These are phyloP conservation scores for Ariopsis seemanni DNA, from an alignment of 2,113 vertebrate species.

Conservation along the genomic window DNA sequence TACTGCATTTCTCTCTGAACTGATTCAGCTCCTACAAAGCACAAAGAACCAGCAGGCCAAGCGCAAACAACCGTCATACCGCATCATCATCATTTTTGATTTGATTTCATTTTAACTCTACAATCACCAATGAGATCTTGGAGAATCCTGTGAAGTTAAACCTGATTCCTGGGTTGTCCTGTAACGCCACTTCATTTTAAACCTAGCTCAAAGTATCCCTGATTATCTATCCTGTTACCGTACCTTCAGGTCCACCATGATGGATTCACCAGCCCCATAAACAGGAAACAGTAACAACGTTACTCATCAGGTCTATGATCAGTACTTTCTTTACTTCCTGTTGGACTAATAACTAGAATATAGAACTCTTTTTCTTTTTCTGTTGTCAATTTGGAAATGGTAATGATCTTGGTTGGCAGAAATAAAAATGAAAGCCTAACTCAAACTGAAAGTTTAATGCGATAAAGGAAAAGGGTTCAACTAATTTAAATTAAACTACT, in stretches of 20 bases:
- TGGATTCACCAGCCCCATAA: neutral
- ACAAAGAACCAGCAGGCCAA: neutral
- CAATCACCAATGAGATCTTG: neutral
- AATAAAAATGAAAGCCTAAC: too few species aligned
- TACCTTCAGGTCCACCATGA: neutral
- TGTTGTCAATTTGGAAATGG: neutral
- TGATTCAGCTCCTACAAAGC: constrained; percentile 80
- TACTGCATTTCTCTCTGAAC: constrained; percentile 85
- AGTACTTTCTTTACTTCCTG: neutral
- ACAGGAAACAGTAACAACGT: neutral
- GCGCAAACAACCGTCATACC: neutral
- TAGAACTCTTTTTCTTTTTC: neutral
- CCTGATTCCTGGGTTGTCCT: neutral
- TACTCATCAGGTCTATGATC: neutral
- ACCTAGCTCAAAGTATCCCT: neutral
- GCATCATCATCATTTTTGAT: neutral
- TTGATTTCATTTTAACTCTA: neutral
- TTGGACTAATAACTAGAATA: neutral
- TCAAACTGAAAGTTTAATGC: too few species aligned
- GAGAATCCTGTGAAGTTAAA: neutral
- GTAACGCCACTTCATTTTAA: neutral
- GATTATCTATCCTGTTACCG: neutral
- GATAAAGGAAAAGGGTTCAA: too few species aligned
- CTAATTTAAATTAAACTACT: too few species aligned
- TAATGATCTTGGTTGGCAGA: too few species aligned